Conservation (phyloP, 2,797 vertebrate genomes). For the Stomatorhinus walkeri region DNA sequence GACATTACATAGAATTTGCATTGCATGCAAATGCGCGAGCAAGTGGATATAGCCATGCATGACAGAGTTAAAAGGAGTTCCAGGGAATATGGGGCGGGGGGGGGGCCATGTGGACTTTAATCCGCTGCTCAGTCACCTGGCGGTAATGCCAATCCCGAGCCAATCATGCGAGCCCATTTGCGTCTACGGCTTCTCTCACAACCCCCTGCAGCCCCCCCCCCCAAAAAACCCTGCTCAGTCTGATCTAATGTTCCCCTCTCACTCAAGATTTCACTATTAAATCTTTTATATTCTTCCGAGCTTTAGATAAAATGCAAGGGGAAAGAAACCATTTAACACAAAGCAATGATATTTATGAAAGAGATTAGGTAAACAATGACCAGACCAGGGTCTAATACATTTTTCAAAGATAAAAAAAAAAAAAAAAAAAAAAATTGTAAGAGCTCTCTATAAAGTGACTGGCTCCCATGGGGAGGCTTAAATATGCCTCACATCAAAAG, state of each 20-base stretch:
- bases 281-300: background rate
- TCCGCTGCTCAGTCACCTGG: constrained; percentile 18
- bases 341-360: background rate
- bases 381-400: background rate
- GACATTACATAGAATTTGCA: background rate
- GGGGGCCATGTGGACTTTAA: constrained; percentile 16
- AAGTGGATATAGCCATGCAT: background rate
- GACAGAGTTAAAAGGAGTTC: background rate
- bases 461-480: constrained; percentile 1
- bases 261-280: background rate
- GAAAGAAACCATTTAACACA: background rate
- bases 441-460: background rate
- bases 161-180: background rate
- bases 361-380: background rate
- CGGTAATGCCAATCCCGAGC: constrained; percentile 13
- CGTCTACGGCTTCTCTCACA: background rate
- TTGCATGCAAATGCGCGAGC: background rate
- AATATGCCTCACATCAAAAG: background rate
- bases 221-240: background rate
- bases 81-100: background rate
- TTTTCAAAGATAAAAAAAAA: background rate
- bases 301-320: background rate
- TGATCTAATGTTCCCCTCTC: background rate
- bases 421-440: background rate
- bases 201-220: too few species aligned